Percentiles rank a stretch among this genome's conserved stretches.
phyloP scores from a whole-genome alignment of 2,113 vertebrate species.

The Chauna torquata region DNA sequence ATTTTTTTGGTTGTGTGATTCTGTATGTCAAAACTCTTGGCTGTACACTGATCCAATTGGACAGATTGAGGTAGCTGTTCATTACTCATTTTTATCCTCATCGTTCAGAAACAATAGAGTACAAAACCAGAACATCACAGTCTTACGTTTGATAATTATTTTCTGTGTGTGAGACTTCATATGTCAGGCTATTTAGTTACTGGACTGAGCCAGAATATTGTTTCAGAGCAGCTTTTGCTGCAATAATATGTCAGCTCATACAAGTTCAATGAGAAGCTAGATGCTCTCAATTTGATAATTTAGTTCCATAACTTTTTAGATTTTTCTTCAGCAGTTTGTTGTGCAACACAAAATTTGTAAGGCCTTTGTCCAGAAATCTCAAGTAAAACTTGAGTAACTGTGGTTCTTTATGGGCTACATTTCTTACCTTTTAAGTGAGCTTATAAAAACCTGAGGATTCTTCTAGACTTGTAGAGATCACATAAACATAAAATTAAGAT shows the following conservation, averaged over 20 bases:
- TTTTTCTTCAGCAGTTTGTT: background rate
- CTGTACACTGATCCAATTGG: background rate
- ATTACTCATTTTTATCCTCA: background rate
- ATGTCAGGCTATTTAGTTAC: background rate
- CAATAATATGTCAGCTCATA: background rate
- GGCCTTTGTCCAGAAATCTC: background rate
- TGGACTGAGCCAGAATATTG: background rate
- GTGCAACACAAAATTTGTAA: background rate
- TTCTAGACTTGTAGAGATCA: background rate
- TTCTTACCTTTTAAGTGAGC: background rate
- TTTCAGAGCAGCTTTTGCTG: background rate
- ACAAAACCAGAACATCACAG: background rate
- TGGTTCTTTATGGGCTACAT: background rate
- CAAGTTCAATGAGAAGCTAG: background rate
- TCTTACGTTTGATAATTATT: background rate
- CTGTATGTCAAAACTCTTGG: background rate
- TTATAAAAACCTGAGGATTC: background rate
- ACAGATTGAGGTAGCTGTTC: background rate
- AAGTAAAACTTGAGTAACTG: background rate
- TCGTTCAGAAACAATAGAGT: background rate
- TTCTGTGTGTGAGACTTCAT: background rate
- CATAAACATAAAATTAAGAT: background rate
- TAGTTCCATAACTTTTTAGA: background rate
- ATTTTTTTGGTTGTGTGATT: background rate
- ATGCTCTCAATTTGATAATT: background rate